Evolutionary conservation across 2,888 invertebrate species (phyloP).

Genomic region (Acrocera orbiculus): DNA sequence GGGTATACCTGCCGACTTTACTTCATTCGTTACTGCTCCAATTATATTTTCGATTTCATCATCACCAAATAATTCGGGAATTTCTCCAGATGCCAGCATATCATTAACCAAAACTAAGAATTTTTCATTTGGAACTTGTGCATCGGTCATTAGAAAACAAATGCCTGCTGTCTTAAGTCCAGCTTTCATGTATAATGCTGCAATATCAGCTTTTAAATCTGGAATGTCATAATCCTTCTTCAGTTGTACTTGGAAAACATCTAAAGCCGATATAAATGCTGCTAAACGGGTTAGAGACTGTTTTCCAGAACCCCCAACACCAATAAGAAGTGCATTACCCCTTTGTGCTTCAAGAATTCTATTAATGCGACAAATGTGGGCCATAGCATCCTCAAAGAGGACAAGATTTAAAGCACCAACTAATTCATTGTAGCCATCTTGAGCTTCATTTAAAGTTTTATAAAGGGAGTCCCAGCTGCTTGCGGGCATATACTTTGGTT

Average conservation of each 20-base stretch:
- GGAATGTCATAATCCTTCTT: slow-evolving; percentile 69
- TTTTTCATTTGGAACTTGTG: slow-evolving; percentile 75
- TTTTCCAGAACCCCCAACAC: slow-evolving; percentile 90
- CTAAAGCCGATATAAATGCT: slow-evolving; percentile 75
- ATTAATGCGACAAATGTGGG: slow-evolving; percentile 79
- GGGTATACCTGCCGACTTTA: slow-evolving; percentile 61
- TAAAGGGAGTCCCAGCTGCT: slow-evolving; percentile 50
- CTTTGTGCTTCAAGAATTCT: slow-evolving; percentile 81
- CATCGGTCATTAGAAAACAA: slow-evolving; percentile 85
- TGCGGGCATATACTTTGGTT: slow-evolving; percentile 77
- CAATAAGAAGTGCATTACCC: slow-evolving; percentile 81
- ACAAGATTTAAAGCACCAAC: slow-evolving; percentile 85
- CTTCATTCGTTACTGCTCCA: slow-evolving; percentile 54
- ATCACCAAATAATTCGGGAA: slow-evolving; percentile 75
- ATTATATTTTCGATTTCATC: slow-evolving; percentile 82
- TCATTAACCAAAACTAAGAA: slow-evolving; percentile 88
- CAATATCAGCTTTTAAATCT: slow-evolving; percentile 59
- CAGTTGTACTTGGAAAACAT: slow-evolving; percentile 87
- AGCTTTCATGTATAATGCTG: slow-evolving; percentile 65
- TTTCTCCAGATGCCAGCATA: slow-evolving; percentile 83
- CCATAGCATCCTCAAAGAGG: slow-evolving; percentile 88
- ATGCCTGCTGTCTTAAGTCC: slow-evolving; percentile 72
- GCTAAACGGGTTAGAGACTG: slow-evolving; percentile 79
- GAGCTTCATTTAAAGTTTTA: slow-evolving; percentile 59
- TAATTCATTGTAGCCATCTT: slow-evolving; percentile 74